Evolutionary conservation across 1,140 invertebrate genomes (phyloP).

Genomic region (Ostrea denselamellosa): DNA sequence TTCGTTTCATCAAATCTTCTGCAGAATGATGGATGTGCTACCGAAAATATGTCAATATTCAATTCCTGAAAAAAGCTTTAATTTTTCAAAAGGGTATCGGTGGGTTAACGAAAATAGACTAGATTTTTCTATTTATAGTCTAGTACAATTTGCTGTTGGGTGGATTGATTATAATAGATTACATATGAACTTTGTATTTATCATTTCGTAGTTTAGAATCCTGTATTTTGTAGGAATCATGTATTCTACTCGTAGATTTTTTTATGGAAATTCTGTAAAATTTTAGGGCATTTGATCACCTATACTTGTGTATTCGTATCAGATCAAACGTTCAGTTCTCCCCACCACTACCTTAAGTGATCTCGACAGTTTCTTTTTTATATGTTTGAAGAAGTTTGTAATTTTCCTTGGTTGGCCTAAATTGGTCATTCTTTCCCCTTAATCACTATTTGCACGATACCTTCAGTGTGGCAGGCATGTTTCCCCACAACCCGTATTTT

Average conservation of each 20-base stretch:
- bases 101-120: conserved; percentile 37
- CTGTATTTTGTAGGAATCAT: not conserved
- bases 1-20: conserved; percentile 1
- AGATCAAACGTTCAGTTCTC: not conserved
- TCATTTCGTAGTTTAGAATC: conserved; percentile 8
- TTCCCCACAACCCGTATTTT: not conserved
- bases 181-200: not conserved
- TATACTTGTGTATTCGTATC: not conserved
- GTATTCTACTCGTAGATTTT: not conserved
- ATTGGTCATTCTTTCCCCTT: not conserved
- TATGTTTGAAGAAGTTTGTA: not conserved
- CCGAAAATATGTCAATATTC: not conserved
- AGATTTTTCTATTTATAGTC: not conserved
- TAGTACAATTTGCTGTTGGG: not conserved
- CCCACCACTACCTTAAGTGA: conserved; percentile 23
- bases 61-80: not conserved
- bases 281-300: not conserved
- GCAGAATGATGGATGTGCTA: conserved; percentile 37
- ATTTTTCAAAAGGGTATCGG: conserved; percentile 39
- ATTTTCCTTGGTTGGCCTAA: not conserved
- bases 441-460: not conserved
- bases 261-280: not conserved
- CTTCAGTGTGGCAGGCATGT: conserved; percentile 6
- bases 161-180: not conserved
- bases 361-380: not conserved